Evolutionary conservation across 2,888 invertebrate species (phyloP).

Genomic region (Siphlonurus alternatus): DNA sequence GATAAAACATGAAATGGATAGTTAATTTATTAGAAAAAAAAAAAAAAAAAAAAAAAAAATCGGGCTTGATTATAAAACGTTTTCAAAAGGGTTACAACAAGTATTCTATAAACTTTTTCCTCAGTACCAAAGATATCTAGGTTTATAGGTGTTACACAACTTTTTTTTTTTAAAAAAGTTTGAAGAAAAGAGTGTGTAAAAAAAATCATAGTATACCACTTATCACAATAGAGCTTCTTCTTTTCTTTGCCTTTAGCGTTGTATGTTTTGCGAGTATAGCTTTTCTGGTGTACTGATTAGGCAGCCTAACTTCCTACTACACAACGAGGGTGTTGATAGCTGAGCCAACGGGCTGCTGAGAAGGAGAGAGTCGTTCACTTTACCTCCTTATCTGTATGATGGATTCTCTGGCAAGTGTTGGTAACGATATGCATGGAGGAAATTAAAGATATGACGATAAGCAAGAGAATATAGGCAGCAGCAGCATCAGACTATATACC

Average conservation of each 20-base stretch:
- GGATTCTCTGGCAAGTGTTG: slow-evolving; percentile 11
- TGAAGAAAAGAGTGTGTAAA: neutral
- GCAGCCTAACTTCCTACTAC: no score
- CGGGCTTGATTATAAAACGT: no score
- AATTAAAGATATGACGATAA: slow-evolving; percentile 15
- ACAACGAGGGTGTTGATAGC: neutral
- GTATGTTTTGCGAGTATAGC: no score
- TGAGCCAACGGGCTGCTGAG: neutral
- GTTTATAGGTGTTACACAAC: neutral
- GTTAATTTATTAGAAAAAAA: no score
- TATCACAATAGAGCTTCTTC: neutral
- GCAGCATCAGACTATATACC: no score
- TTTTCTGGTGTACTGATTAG: no score
- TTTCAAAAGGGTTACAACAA: no score
- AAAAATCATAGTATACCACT: neutral
- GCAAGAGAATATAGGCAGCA: neutral
- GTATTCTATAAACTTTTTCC: no score
- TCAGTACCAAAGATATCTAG: neutral
- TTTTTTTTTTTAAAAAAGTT: neutral
- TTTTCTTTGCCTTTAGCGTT: neutral
- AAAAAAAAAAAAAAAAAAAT: no score
- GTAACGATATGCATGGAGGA: slow-evolving; percentile 14
- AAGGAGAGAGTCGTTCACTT: neutral
- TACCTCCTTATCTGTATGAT: slow-evolving; percentile 13
- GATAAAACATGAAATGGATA: no score